Evolutionary conservation across 37 sponge, comb jelly and placozoan genomes (phyloP), one percentile per base, ranked within the genome.

Genomic region (Corticium candelabrum): DNA sequence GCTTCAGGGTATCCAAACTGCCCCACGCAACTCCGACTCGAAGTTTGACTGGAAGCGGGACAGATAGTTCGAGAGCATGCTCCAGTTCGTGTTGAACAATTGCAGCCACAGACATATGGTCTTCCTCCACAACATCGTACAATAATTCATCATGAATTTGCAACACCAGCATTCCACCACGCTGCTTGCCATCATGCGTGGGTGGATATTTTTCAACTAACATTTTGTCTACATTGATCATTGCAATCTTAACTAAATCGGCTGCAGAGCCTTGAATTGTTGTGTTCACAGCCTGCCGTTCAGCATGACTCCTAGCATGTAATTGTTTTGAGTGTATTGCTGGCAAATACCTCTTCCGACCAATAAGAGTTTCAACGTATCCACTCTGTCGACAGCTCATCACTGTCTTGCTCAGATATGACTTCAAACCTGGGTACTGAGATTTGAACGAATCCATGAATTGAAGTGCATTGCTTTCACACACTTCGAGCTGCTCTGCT

Each of bases 221-320:
- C 74, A 35, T 72, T 41, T 35, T 21, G 70, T 81, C 80, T 7
- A 94, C 89, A 37, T 87, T 90, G 50, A 90, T 86, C 90, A 94
- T 94, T 56, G 95, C 99, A 21, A 81, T 85, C 74, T 99, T 99
- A 40, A 94, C 95, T 5, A 99, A 31, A 80, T 99, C 99, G 32
- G 99, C 93, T 30, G 93, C 99, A 15, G 95, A 92, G 5, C 95
- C 95, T 67, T 99, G 99, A 36, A 94, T 88, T 15, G 84, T 90
- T 37, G 93, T 85, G 81, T 99, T 99, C 34, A 99, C 82, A 31
- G 95, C 95, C 74, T 92, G 93, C 34, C 99, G 79, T 70, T 92
- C 92, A 30, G 99, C 95, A 37, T 94, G 90, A 35, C 68, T 78
- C 34, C 86, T 79, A n/a, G 76, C 85, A 1, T 75, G 75, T 21